Evolutionary conservation across 2,113 vertebrate genomes (phyloP).

Genomic region (Odocoileus hemionus): DNA sequence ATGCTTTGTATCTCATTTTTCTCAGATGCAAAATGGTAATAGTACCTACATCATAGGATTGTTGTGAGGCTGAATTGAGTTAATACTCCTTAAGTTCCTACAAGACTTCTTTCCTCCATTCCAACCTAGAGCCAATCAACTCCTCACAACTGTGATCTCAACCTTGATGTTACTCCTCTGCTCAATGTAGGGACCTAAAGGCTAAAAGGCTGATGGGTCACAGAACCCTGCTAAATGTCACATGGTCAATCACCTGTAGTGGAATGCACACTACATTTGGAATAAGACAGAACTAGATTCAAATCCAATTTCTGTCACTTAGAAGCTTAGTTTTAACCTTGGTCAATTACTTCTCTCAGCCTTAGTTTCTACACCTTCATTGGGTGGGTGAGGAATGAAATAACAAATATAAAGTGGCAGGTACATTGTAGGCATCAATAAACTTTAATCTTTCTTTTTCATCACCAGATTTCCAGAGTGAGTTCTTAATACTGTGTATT

Average conservation of each 20-base stretch:
- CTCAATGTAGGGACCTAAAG: background rate
- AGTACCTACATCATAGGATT: background rate
- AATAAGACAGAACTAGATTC: background rate
- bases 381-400: background rate
- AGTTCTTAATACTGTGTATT: background rate
- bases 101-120: background rate
- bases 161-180: background rate
- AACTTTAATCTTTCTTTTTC: background rate
- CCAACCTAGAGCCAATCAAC: background rate
- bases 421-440: background rate
- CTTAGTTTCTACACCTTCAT: background rate
- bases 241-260: background rate
- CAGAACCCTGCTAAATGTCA: conserved; percentile 30
- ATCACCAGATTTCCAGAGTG: background rate
- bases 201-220: background rate
- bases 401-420: background rate
- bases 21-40: background rate
- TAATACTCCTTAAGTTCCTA: background rate
- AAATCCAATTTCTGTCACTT: background rate
- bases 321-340: background rate
- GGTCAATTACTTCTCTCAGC: background rate
- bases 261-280: background rate
- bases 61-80: background rate
- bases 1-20: background rate
- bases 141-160: background rate